Conservation (phyloP, 2,113 vertebrate species). For the Aspidoscelis tigris region DNA sequence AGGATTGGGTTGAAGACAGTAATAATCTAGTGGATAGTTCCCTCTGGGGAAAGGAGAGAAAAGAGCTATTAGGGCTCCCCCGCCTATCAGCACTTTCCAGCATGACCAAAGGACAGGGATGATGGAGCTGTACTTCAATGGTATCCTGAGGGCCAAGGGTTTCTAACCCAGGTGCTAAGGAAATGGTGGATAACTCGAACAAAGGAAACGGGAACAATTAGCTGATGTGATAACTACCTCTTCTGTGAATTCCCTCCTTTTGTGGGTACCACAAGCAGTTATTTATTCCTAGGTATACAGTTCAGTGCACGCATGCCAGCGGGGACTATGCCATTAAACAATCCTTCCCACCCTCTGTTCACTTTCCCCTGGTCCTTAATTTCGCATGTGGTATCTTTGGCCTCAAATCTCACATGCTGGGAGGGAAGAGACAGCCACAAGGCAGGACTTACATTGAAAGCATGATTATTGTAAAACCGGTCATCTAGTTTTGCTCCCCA, state of each 20-base stretch:
- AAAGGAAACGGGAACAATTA: not conserved
- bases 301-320: not conserved
- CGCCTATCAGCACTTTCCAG: not conserved
- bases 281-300: not conserved
- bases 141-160: not conserved
- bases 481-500: constrained; percentile 39
- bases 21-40: not conserved
- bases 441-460: constrained; percentile 29
- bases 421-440: not conserved
- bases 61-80: not conserved
- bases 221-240: not conserved
- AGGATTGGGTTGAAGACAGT: not conserved
- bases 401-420: not conserved
- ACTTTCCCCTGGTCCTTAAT: not conserved
- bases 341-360: too few relatives aligned
- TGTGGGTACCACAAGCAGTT: not conserved
- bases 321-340: not conserved
- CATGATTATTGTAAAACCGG: constrained; percentile 30
- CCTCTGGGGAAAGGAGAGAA: not conserved
- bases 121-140: not conserved
- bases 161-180: not conserved
- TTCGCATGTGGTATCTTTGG: not conserved
- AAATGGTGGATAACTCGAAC: not conserved
- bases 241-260: not conserved
- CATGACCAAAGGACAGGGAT: not conserved